Base-by-base conservation (phyloP, 1,140 invertebrate species). In the Acromyrmex echinatior region DNA sequence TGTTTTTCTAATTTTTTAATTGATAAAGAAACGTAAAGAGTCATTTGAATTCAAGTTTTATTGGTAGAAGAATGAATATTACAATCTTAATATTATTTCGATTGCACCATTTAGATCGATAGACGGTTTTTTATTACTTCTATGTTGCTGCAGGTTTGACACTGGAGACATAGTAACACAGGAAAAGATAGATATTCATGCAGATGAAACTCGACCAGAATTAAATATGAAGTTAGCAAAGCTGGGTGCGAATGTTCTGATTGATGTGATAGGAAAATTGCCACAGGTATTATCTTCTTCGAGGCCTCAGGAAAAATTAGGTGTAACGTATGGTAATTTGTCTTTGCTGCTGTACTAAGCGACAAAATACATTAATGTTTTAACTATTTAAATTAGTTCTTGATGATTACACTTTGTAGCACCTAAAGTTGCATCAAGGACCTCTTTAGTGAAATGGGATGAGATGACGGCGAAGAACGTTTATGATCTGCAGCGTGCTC, bases 161-260 rank as follows among this genome's bases (percentile, higher is more conserved):
- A 96, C 98, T 90, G 98, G 98, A 79, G 97, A 98, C 91, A 97
- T 99, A 87, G 94, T 99, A 86, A 93, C 96, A 25, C 97, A 98
- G 94, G 94, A 96, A 92, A 94, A 95, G 92, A 93, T 97, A 63
- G 14, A 94, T 78, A 96, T 99, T 74, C 92, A 94, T 62, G 92
- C 96, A 25, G 93, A 97, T 91, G 96, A 97, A 87, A 97, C 96
- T 49, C 96, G 97, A 91, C 96, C 96, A 51, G 96, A 98, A 91
- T 94, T 99, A 68, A 96, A 97, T 89, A 87, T 95, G 9, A 95
- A 96, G 84, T 93, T 99, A 86, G 96, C 98, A 1, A 93, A 96
- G 51, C 92, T 97, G 89, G 98, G 98, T 58, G 97, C 97, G 9
- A 91, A 97, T 85, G 95, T 97, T 93, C 93, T 98, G 62, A 93